Evolutionary conservation across 2,888 invertebrate genomes (phyloP), one percentile per base, ranked within the genome.

Genomic region (Nysson spinosus): DNA sequence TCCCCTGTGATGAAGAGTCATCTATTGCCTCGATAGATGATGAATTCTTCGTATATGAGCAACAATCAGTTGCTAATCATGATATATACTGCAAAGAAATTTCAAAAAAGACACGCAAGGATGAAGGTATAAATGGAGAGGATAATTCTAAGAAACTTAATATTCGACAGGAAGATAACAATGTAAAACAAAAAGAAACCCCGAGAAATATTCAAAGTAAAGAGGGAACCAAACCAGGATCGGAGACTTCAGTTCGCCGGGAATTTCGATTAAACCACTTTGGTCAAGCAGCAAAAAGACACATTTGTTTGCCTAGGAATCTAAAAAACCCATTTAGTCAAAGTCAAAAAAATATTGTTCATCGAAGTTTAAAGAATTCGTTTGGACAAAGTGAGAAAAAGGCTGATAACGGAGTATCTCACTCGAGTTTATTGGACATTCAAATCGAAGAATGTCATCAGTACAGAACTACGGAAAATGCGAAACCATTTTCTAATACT

Each of bases 1-100:
- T 80, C 72, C 79, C 79, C 77, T 84, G 84, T 77, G 84, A 85
- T 58, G 80, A 82, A 67, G 82, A 84, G 44, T 77, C 79, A 52
- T 81, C 79, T 19, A 79, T 78, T 1, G 72, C 77, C 17, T 83
- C 80, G 19, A 77, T 78, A 52, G 82, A 83, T 37, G 82, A 81
- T 62, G 77, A 77, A 34, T 78, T 82, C 56, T 82, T 83, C 62
- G 78, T 79, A 34, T 76, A 75, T 39, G 81, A 83, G 26, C 79
- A 81, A 20, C 79, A 78, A 12, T 49, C 63, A 37, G 51, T 51
- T 30, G 39, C 47, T 32, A 60, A 49, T 34, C 62, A 66, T 35
- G 65, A 75, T 52, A 14, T 43, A 37, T 32, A 51, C 35, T 39
- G 6, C 42, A 67, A 64, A 44, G 57, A 66, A 12, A 46, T 52